These are phyloP conservation scores for Nyctalus aviator DNA, from an alignment of 2,797 vertebrate species.

Conservation along the genomic window DNA sequence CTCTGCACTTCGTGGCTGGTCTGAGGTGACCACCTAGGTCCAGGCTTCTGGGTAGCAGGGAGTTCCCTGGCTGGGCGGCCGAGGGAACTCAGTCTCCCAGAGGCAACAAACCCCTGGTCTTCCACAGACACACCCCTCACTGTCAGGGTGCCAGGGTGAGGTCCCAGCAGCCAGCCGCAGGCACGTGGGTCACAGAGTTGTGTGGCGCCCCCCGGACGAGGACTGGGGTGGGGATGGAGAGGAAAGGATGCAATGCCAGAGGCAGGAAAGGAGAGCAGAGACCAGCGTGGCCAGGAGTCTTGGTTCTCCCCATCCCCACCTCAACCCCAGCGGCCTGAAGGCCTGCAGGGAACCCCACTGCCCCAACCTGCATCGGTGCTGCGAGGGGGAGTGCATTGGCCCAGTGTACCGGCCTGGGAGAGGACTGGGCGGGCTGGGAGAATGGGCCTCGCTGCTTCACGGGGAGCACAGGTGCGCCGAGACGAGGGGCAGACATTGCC, in stretches of 20 bases:
- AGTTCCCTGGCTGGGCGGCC: not conserved
- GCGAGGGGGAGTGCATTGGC: not conserved
- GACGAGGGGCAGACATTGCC: accelerated
- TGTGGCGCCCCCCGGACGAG: accelerated
- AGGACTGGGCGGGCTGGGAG: not conserved
- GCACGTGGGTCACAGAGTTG: accelerated
- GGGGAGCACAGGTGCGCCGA: not conserved
- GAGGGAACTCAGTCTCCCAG: not conserved
- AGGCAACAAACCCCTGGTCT: accelerated
- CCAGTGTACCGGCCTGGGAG: not conserved
- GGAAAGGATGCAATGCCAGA: not conserved
- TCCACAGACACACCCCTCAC: not conserved
- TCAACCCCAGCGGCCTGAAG: not conserved
- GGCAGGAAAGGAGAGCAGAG: not conserved
- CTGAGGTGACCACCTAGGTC: not conserved
- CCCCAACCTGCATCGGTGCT: not conserved
- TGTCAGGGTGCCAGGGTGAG: accelerated
- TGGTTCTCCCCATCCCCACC: not conserved
- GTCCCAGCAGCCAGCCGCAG: not conserved
- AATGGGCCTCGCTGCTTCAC: not conserved
- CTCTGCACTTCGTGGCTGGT: not conserved
- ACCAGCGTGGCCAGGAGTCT: not conserved
- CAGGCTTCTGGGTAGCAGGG: not conserved
- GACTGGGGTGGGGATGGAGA: not conserved
- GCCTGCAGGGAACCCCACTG: accelerated